Conservation (phyloP, 2,113 vertebrate species). For the Siniperca knerii region DNA sequence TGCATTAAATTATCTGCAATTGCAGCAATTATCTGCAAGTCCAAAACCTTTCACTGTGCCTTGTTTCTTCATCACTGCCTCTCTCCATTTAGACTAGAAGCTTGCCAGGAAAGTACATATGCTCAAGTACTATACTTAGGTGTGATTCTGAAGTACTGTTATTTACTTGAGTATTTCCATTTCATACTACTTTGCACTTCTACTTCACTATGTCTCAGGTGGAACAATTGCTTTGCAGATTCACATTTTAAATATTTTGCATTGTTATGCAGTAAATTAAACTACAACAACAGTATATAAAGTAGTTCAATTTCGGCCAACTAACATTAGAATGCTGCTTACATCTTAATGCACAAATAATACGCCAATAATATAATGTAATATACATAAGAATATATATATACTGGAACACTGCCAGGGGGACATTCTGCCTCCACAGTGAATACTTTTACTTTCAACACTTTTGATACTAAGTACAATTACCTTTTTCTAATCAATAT, state of each 20-base stretch:
- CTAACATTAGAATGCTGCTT: background rate
- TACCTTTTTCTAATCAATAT: background rate
- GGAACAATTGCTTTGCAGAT: background rate
- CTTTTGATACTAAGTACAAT: background rate
- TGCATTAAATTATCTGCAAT: constrained; percentile 68
- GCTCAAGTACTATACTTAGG: background rate
- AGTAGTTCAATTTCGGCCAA: background rate
- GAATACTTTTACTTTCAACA: background rate
- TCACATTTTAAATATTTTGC: background rate
- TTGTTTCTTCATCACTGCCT: constrained; percentile 35
- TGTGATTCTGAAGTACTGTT: constrained; percentile 1
- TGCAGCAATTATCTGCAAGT: constrained; percentile 62
- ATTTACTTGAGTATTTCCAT: constrained; percentile 15
- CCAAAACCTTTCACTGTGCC: constrained; percentile 50
- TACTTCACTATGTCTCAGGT: background rate
- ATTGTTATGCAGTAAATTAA: background rate
- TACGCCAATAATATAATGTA: background rate
- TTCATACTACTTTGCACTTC: constrained; percentile 11
- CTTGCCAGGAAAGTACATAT: constrained; percentile 21
- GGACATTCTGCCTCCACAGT: background rate
- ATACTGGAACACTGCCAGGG: background rate
- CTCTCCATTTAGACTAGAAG: constrained; percentile 25
- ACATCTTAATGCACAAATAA: background rate
- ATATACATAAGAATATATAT: background rate
- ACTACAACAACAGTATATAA: background rate